A percentile compares a stretch with the other conserved stretches of the same genome.
Evolutionary conservation across 2,797 vertebrate genomes (phyloP).

Genomic region (Notoglanidium macrostoma): DNA sequence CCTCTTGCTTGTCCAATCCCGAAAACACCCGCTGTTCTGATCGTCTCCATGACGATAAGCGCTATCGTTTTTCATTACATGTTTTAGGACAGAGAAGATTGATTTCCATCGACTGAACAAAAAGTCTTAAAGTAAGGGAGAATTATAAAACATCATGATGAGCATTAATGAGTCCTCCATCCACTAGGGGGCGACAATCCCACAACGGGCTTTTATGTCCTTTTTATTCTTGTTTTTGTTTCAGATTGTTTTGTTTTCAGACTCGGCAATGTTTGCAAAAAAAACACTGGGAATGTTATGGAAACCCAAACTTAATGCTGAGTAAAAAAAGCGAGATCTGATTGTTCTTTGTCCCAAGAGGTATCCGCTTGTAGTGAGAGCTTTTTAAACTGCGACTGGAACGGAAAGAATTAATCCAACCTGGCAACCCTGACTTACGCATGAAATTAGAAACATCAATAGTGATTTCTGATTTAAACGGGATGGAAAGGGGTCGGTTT

Average conservation of each 20-base stretch:
- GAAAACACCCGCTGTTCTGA: conserved; percentile 18
- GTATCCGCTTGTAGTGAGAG: neutral
- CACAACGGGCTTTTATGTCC: neutral
- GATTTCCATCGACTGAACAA: neutral
- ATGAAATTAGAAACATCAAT: neutral
- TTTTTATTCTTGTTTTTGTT: neutral
- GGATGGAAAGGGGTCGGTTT: neutral
- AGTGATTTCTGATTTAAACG: neutral
- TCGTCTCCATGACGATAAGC: neutral
- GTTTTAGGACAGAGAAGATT: neutral
- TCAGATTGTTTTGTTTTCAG: neutral
- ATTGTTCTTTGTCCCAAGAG: neutral
- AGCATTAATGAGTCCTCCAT: neutral
- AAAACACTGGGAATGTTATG: neutral
- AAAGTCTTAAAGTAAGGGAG: neutral
- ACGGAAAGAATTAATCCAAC: neutral
- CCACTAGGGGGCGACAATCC: neutral
- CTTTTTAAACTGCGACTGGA: neutral
- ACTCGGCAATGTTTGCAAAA: too few species aligned
- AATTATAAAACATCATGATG: neutral
- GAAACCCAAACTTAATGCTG: neutral
- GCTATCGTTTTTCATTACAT: neutral
- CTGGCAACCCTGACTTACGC: neutral
- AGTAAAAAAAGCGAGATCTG: neutral
- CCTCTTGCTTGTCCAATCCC: conserved; percentile 41